Evolutionary conservation across 2,888 invertebrate species (phyloP).

Genomic region (Ophioninae sp.): DNA sequence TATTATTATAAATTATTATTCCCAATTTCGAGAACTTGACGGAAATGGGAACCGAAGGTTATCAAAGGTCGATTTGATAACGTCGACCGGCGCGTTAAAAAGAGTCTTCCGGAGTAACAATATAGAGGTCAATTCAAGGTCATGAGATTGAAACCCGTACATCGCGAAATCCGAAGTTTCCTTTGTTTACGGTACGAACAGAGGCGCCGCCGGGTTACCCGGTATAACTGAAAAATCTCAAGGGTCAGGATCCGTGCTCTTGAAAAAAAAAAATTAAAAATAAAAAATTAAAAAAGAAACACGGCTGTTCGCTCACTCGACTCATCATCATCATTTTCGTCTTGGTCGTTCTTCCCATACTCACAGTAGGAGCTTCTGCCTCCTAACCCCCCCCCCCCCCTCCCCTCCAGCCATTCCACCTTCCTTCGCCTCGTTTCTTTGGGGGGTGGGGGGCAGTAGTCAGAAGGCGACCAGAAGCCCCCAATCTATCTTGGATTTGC

Average conservation of each 20-base stretch:
- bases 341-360: conserved; percentile 42
- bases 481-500: conserved; percentile 37
- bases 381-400: not conserved
- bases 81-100: too few species aligned
- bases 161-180: not conserved
- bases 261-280: conserved; percentile 24
- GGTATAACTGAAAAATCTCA: conserved; percentile 53
- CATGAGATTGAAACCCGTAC: too few species aligned
- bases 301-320: conserved; percentile 37
- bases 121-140: too few species aligned
- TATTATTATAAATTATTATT: too few species aligned
- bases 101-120: conserved; percentile 14
- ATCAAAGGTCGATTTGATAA: too few species aligned
- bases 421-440: too few species aligned
- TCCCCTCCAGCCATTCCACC: too few species aligned
- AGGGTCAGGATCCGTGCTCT: conserved; percentile 55
- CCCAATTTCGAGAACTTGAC: too few species aligned
- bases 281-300: conserved; percentile 8
- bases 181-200: not conserved
- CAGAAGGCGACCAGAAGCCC: conserved; percentile 50
- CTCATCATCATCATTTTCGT: conserved; percentile 45
- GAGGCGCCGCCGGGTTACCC: not conserved
- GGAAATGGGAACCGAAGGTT: too few species aligned
- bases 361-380: conserved; percentile 35
- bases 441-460: conserved; percentile 17